Percentiles rank a stretch among this genome's conserved stretches.
These are phyloP conservation scores for Phyto melanocephala DNA, from an alignment of 2,888 invertebrate species.

Conservation along the genomic window DNA sequence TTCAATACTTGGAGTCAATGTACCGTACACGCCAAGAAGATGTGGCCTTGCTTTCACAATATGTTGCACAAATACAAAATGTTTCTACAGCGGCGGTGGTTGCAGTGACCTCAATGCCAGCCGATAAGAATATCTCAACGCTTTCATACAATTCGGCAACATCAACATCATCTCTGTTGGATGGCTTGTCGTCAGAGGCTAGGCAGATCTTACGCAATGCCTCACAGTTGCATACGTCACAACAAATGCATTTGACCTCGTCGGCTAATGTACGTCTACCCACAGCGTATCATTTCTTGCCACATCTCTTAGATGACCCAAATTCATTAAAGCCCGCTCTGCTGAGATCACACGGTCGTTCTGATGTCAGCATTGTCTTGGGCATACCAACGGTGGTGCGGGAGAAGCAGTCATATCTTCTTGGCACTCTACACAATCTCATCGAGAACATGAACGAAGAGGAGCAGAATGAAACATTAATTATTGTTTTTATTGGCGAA, in stretches of 20 bases:
- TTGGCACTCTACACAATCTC: constrained; percentile 91
- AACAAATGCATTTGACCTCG: constrained; percentile 75
- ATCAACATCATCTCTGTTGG: constrained; percentile 71
- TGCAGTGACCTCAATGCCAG: constrained; percentile 18
- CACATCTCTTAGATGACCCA: constrained; percentile 89
- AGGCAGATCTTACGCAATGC: constrained; percentile 79
- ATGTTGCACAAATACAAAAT: constrained; percentile 79
- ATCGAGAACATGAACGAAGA: constrained; percentile 87
- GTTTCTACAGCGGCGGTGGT: constrained; percentile 68
- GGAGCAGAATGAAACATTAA: constrained; percentile 87
- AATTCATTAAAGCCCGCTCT: constrained; percentile 88
- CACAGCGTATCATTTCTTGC: constrained; percentile 91
- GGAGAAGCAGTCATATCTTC: constrained; percentile 91
- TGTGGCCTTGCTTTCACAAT: constrained; percentile 84
- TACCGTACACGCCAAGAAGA: constrained; percentile 88
- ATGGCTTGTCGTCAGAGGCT: constrained; percentile 79
- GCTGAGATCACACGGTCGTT: constrained; percentile 86
- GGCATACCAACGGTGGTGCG: constrained; percentile 93
- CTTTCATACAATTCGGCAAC: constrained; percentile 40
- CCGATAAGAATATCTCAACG: constrained; percentile 65
- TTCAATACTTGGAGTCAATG: constrained; percentile 89
- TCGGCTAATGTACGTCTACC: constrained; percentile 83
- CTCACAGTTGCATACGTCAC: constrained; percentile 74
- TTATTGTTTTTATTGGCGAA: constrained; percentile 94
- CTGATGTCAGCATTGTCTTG: constrained; percentile 89